Evolutionary conservation across 2,888 invertebrate species (phyloP).

Genomic region (Hemithea aestivaria): DNA sequence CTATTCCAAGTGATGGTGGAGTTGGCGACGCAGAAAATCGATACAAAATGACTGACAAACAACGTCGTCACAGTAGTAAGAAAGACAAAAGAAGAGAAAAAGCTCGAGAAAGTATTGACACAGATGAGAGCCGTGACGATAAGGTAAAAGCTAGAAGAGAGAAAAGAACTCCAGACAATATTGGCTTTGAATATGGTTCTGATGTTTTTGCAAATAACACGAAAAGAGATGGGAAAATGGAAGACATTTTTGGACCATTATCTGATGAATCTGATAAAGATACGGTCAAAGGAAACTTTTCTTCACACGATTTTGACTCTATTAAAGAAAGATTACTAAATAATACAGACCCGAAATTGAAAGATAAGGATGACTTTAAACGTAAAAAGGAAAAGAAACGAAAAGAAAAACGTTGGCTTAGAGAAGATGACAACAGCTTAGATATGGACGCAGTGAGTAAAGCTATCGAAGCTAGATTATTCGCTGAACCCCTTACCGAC

Average conservation of each 20-base stretch:
- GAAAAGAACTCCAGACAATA: constrained; percentile 55
- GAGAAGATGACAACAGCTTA: constrained; percentile 87
- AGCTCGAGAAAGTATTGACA: constrained; percentile 71
- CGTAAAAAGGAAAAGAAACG: constrained; percentile 82
- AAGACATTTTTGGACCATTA: constrained; percentile 92
- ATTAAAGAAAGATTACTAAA: constrained; percentile 32
- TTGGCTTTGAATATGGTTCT: constrained; percentile 41
- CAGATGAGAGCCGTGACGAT: constrained; percentile 70
- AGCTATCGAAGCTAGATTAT: constrained; percentile 88
- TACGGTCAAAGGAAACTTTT: constrained; percentile 44
- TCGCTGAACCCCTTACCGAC: constrained; percentile 81
- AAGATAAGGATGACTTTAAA: constrained; percentile 74
- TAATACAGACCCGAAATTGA: constrained; percentile 47
- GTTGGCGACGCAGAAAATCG: constrained; percentile 46
- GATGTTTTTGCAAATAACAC: constrained; percentile 49
- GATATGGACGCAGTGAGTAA: constrained; percentile 90
- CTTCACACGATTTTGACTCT: constrained; percentile 41
- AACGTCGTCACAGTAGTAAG: constrained; percentile 74
- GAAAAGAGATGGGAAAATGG: constrained; percentile 89
- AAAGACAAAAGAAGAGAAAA: constrained; percentile 82
- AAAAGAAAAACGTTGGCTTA: constrained; percentile 79
- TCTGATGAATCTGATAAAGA: constrained; percentile 84
- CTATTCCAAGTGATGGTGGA: constrained; percentile 46
- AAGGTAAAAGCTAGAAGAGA: constrained; percentile 81
- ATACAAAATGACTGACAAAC: constrained; percentile 71